Evolutionary conservation across 2,797 vertebrate genomes (phyloP).

Genomic region (Oryzias dopingdopingensis): DNA sequence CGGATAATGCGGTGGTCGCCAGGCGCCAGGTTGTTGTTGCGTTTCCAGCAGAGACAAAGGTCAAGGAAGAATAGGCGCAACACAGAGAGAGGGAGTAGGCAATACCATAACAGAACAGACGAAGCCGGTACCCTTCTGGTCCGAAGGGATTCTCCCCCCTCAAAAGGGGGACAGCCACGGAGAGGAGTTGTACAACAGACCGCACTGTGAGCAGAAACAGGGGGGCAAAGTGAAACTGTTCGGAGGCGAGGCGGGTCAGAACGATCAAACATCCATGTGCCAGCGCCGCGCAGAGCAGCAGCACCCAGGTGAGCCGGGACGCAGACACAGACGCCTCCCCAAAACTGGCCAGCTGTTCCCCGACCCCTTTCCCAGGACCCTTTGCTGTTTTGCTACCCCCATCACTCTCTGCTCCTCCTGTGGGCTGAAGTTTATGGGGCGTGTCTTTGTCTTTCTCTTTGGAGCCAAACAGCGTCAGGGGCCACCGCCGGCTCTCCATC

Average conservation of each 20-base stretch:
- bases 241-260: slow-evolving; percentile 87
- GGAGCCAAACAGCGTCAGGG: slow-evolving; percentile 83
- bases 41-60: slow-evolving; percentile 88
- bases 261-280: slow-evolving; percentile 91
- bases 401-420: slow-evolving; percentile 45
- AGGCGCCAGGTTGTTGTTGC: slow-evolving; percentile 93
- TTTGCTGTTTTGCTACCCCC: slow-evolving; percentile 49
- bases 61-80: slow-evolving; percentile 92
- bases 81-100: slow-evolving; percentile 95
- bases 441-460: slow-evolving; percentile 72
- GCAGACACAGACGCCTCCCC: slow-evolving; percentile 85
- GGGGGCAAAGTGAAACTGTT: slow-evolving; percentile 89
- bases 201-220: slow-evolving; percentile 92
- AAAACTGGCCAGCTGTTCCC: slow-evolving; percentile 83
- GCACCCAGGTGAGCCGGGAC: slow-evolving; percentile 88
- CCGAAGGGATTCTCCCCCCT: slow-evolving; percentile 90
- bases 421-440: slow-evolving; percentile 29
- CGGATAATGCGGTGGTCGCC: slow-evolving; percentile 91
- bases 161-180: slow-evolving; percentile 85
- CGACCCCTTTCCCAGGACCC: slow-evolving; percentile 66
- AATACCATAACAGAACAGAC: slow-evolving; percentile 89
- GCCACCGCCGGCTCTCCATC: slow-evolving; percentile 77
- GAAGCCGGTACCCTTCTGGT: slow-evolving; percentile 86
- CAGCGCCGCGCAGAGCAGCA: slow-evolving; percentile 87
- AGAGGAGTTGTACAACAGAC: slow-evolving; percentile 87